A percentile compares a stretch with the other conserved stretches of the same genome.
These are phyloP conservation scores for Nipponacmea schrenckii DNA, from an alignment of 2,888 invertebrate species.

Conservation along the genomic window DNA sequence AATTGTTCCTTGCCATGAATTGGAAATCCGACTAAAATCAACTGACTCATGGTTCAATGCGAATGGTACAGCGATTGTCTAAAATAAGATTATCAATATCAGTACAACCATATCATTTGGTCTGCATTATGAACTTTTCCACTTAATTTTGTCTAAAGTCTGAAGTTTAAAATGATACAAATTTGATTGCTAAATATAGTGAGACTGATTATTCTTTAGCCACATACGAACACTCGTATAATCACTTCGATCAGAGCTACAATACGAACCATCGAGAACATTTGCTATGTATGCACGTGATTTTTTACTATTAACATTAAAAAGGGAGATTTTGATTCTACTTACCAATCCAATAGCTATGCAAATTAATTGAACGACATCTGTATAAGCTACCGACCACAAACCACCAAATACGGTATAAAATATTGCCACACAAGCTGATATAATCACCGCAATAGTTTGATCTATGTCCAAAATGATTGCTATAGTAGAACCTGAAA, in stretches of 20 bases:
- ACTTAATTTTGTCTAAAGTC: too few relatives aligned
- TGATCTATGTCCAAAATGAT: constrained; percentile 38
- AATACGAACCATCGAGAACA: too few relatives aligned
- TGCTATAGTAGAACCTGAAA: constrained; percentile 42
- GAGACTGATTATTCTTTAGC: too few relatives aligned
- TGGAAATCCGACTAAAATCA: constrained; percentile 74
- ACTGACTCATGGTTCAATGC: constrained; percentile 90
- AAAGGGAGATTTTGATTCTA: not conserved
- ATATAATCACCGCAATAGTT: constrained; percentile 37
- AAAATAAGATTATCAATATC: constrained; percentile 38
- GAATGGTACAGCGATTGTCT: constrained; percentile 97
- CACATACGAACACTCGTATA: too few relatives aligned
- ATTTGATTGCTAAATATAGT: too few relatives aligned
- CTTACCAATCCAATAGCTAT: constrained; percentile 48
- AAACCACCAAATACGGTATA: constrained; percentile 49
- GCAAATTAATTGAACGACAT: constrained; percentile 46
- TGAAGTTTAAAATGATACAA: too few relatives aligned
- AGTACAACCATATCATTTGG: too few relatives aligned
- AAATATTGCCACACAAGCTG: constrained; percentile 42
- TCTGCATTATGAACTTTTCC: too few relatives aligned
- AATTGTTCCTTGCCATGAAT: constrained; percentile 39
- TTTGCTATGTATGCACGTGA: too few relatives aligned
- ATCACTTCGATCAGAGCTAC: too few relatives aligned
- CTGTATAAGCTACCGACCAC: constrained; percentile 51
- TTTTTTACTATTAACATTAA: not conserved